Conservation (phyloP, 2,113 vertebrate species). For the Argyrosomus japonicus region DNA sequence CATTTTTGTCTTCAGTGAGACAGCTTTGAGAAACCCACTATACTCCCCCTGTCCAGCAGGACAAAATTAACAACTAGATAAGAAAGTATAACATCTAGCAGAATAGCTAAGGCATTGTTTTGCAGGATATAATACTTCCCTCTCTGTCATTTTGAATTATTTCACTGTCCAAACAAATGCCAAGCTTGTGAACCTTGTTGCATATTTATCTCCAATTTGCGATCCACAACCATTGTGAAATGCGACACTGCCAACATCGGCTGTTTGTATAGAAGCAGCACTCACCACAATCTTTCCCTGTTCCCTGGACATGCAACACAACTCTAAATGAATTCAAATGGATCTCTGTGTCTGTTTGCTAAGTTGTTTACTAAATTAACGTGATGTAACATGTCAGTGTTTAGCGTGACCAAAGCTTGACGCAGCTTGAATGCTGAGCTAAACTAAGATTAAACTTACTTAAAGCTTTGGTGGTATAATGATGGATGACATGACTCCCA, state of each 20-base stretch:
- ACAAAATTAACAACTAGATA: not conserved
- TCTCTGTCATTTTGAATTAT: not conserved
- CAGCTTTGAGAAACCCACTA: not conserved
- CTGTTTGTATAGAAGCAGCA: not conserved
- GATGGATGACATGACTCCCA: too few species aligned
- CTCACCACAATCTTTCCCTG: not conserved
- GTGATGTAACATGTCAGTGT: too few species aligned
- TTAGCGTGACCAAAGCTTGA: too few species aligned
- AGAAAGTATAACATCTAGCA: not conserved
- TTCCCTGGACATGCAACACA: too few species aligned
- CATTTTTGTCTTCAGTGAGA: not conserved
- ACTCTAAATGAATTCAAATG: too few species aligned
- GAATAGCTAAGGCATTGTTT: not conserved
- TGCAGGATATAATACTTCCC: not conserved
- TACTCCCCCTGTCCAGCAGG: not conserved
- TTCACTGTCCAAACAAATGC: not conserved
- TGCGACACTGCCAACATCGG: not conserved
- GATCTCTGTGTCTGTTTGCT: too few species aligned
- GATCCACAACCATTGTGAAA: not conserved
- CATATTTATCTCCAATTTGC: not conserved
- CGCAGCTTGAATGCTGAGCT: too few species aligned
- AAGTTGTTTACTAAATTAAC: too few species aligned
- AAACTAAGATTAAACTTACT: too few species aligned
- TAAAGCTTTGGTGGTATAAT: too few species aligned
- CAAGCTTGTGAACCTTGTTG: not conserved